Evolutionary conservation across 2,797 vertebrate genomes (phyloP), one percentile per base, ranked within the genome.

Genomic region (Lateolabrax maculatus): DNA sequence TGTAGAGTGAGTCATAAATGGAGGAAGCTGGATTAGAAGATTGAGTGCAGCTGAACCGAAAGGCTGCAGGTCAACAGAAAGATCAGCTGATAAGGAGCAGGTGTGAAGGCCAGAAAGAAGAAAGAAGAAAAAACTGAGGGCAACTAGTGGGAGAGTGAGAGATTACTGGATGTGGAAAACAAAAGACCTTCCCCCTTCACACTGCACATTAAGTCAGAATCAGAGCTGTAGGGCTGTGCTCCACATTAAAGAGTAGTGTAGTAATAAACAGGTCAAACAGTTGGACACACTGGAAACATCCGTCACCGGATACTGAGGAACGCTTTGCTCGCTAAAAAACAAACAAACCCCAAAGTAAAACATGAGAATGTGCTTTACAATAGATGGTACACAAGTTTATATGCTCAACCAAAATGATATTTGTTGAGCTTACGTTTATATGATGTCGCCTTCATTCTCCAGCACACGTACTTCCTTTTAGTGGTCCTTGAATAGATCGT

Each of bases 61-160:
- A 49, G 51, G 27, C 44, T 31, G 58, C 72, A 44, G 62, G 2
- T 46, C 64, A 58, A 63, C 27, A 51, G 61, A 48, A 2, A 9
- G 67, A 82, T 52, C 11, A 37, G 11, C 48, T 71, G 86, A 84
- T 86, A 86, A 80, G 67, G 27, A 77, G 27, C 72, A 81, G 68
- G 76, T 62, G 84, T 73, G 72, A 88, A 44, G 76, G 44, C 21
- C 57, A 36, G 49, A 2, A 15, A 44, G 61, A 29, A 41, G 51
- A 62, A 56, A 36, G 49, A 2, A 15, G 41, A 57, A 29, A 41
- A 56, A 62, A 56, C 21, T 3, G 43, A 53, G 31, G 5, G 62
- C 12, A 48, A 63, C 34, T 73, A 49, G 31, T 55, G 37, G n/a
- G 23, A 69, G 79, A 73, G 57, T 71, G 68, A 82, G 49, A 56